Base-by-base conservation (phyloP, 2,888 invertebrate genomes). In the Melolontha melolontha region DNA sequence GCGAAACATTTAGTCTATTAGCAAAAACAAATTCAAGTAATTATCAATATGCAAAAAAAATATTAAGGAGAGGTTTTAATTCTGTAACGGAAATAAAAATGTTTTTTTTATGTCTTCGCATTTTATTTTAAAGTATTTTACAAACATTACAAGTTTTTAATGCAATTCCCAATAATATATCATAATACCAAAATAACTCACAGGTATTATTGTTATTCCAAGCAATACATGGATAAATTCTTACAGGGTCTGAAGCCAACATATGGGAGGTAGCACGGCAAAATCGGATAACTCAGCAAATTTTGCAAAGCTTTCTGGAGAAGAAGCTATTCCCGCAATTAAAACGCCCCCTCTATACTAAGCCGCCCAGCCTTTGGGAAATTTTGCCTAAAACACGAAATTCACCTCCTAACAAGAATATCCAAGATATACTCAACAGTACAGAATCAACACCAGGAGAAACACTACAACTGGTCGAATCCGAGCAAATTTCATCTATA, bases 231-330 rank as follows among this genome's bases (percentile, higher is more conserved):
- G 72, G 71, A 71, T 71, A 71, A n/a, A 75, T 76, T 71, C 71
- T 80, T 79, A 75, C 79, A 81, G 81, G 79, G 73, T 75, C 81
- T 72, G 83, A 85, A 71, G 78, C 83, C 74, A 81, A 82, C 50
- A 40, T 69, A 49, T 76, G 86, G 74, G 91, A 92, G 82, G 82
- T 92, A 81, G 90, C 89, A 76, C 85, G 91, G 71, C 91, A 92
- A 86, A 92, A 92, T 85, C 87, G 88, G 82, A 92, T 92, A 81
- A 92, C 92, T 39, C 88, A 90, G 83, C 91, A 91, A 85, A 91
- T 92, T 74, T 86, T 92, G 73, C 90, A 91, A 78, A 91, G 90
- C 69, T 92, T 87, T 78, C 84, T 92, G 71, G 91, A 92, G 81
- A 88, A 90, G 79, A 88, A 89, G 49, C 80, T 92, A 50, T 91